phyloP scores from a whole-genome alignment of 1,140 invertebrate species.

The Leptoteleia sp. region DNA sequence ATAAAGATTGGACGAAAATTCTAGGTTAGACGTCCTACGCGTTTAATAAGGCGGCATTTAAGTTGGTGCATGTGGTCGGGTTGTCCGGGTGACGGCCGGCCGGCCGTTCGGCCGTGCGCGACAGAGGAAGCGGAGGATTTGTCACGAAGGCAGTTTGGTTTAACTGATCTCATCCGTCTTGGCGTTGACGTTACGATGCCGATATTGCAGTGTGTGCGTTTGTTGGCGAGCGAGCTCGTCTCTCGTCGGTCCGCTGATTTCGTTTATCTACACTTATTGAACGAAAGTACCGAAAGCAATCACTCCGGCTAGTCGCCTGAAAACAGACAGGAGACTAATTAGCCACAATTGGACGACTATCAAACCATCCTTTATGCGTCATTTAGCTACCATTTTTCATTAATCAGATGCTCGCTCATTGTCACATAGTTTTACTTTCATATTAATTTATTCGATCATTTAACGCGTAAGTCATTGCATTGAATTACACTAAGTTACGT shows the following conservation, averaged over 20 bases:
- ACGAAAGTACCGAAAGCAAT: slow-evolving; percentile 68
- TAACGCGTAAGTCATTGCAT: neutral
- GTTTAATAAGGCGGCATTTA: slow-evolving; percentile 32
- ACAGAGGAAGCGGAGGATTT: slow-evolving; percentile 79
- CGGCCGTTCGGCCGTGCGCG: slow-evolving; percentile 45
- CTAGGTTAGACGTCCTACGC: slow-evolving; percentile 53
- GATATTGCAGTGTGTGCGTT: slow-evolving; percentile 54
- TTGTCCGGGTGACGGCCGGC: slow-evolving; percentile 17
- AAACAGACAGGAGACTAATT: slow-evolving; percentile 66
- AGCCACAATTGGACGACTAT: slow-evolving; percentile 52
- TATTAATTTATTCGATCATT: slow-evolving; percentile 5
- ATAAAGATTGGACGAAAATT: slow-evolving; percentile 65
- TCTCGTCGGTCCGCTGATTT: slow-evolving; percentile 58
- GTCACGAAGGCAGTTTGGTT: slow-evolving; percentile 80
- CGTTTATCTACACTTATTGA: slow-evolving; percentile 69
- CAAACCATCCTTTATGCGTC: slow-evolving; percentile 49
- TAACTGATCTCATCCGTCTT: slow-evolving; percentile 81
- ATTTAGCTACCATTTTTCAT: slow-evolving; percentile 62
- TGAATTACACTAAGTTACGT: neutral
- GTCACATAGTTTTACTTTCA: slow-evolving; percentile 24
- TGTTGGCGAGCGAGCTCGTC: slow-evolving; percentile 27
- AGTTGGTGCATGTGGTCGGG: slow-evolving; percentile 20
- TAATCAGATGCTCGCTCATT: slow-evolving; percentile 27
- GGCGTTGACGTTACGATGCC: slow-evolving; percentile 69
- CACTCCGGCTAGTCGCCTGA: slow-evolving; percentile 56